Evolutionary conservation across 2,797 vertebrate genomes (phyloP), one percentile per base, ranked within the genome.

Genomic region (Pelodytes ibericus): DNA sequence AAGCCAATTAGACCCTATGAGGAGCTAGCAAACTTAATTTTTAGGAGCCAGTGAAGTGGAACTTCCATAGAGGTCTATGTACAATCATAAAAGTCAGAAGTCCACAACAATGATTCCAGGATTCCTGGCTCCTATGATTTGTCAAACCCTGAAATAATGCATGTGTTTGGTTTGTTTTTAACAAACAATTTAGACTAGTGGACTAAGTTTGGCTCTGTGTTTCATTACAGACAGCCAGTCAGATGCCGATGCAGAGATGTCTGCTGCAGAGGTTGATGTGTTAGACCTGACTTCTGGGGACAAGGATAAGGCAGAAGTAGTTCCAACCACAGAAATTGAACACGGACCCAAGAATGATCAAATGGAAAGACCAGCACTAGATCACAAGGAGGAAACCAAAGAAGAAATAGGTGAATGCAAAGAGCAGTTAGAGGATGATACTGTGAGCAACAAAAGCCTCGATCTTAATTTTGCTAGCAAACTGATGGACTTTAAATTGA

Each of bases 381-480:
- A 81, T 64, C 86, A 41, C 22, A 27, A 87, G 44, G 85, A 82
- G 30, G 60, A 58, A 1, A 20, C 24, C 0, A 41, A 77, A 62
- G 84, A 74, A 56, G 86, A 89, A 72, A 71, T 84, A 63, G 80
- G 81, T 9, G 91, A 89, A 51, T 88, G 82, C 22, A 62, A 87
- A 0, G 94, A 94, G 0, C 91, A 93, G 24, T 90, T 91, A 0
- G 92, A 94, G 69, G 92, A 93, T 47, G 94, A 98, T 85, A 89
- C 91, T 2, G 90, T 93, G 83, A 98, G 96, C 93, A 96, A 97
- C 90, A 95, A 95, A 83, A 98, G 95, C 86, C 90, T 97, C 87
- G 96, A 99, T 88, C 92, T 98, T 67, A 94, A 98, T 89, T 94
- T 97, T 3, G 95, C 95, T 83, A 95, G 92, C 84, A 97, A 96